phyloP scores from a whole-genome alignment of 2,113 vertebrate species.

The Accipiter virgatus region DNA sequence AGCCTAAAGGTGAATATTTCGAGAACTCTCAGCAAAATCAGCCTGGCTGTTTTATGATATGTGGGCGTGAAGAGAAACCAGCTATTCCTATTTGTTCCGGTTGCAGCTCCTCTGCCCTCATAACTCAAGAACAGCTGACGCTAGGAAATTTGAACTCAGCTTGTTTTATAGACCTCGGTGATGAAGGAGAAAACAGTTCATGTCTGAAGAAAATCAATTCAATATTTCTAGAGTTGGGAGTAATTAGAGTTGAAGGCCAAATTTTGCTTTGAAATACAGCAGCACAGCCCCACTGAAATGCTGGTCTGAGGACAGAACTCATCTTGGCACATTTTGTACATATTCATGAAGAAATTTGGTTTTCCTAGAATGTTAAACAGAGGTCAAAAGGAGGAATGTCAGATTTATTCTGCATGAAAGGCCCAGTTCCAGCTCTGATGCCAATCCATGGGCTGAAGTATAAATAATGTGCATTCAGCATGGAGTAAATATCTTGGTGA shows the following conservation, averaged over 20 bases:
- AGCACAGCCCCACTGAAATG: background rate
- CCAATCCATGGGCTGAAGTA: background rate
- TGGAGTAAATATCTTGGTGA: background rate
- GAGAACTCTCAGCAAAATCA: background rate
- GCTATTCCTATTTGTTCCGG: conserved; percentile 8
- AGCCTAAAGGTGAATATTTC: conserved; percentile 7
- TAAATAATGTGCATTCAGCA: background rate
- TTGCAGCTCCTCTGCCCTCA: conserved; percentile 24
- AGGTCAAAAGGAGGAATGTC: background rate
- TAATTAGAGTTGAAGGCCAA: conserved; percentile 11
- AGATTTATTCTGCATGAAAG: background rate
- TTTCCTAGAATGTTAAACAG: conserved; percentile 10
- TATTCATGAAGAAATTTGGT: conserved; percentile 1
- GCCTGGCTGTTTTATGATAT: background rate
- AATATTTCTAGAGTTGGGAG: conserved; percentile 8
- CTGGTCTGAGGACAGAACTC: background rate
- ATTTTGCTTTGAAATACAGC: conserved; percentile 10
- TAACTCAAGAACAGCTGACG: conserved; percentile 50
- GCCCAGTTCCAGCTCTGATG: background rate
- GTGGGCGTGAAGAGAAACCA: background rate
- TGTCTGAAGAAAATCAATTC: conserved; percentile 54
- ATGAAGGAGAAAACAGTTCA: conserved; percentile 46
- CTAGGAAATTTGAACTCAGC: conserved; percentile 29
- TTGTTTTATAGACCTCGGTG: conserved; percentile 12
- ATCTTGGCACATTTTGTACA: conserved; percentile 1